These are phyloP conservation scores for Triplophysa siluroides DNA, from an alignment of 2,113 vertebrate genomes.

Conservation along the genomic window DNA sequence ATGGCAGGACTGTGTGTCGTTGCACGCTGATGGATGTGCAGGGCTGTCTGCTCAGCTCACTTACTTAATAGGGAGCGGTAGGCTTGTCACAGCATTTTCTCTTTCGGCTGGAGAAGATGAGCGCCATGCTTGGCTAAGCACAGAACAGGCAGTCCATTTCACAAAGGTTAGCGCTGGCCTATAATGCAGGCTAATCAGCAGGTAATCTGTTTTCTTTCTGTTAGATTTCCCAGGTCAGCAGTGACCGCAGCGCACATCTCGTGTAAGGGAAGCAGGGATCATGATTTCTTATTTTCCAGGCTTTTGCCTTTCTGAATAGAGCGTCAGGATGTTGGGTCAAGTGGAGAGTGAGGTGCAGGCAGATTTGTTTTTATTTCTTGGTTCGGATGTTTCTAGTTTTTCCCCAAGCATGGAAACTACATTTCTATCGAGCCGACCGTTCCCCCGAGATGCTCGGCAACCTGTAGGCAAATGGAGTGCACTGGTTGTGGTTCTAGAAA, in stretches of 20 bases:
- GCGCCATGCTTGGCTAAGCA: constrained; percentile 59
- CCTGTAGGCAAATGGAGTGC: constrained; percentile 52
- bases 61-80: constrained; percentile 72
- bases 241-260: constrained; percentile 49
- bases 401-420: constrained; percentile 39
- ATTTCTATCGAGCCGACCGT: constrained; percentile 49
- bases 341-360: constrained; percentile 11
- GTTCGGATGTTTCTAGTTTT: background rate
- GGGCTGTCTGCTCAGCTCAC: constrained; percentile 70
- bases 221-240: constrained; percentile 57
- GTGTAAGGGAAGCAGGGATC: constrained; percentile 23
- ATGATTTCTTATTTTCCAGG: constrained; percentile 23
- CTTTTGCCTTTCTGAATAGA: constrained; percentile 33
- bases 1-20: constrained; percentile 54
- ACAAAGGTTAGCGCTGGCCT: constrained; percentile 70
- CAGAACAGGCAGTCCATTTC: constrained; percentile 62
- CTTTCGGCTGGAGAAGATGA: constrained; percentile 44
- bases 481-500: constrained; percentile 46
- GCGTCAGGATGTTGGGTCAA: constrained; percentile 40
- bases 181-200: constrained; percentile 67
- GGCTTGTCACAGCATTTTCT: constrained; percentile 55
- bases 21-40: constrained; percentile 67
- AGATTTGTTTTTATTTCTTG: background rate
- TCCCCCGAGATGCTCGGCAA: constrained; percentile 36
- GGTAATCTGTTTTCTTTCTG: constrained; percentile 63